A percentile compares a stretch with the other conserved stretches of the same genome.
These are phyloP conservation scores for Melanaphis sacchari DNA, from an alignment of 1,140 invertebrate genomes.

Conservation along the genomic window DNA sequence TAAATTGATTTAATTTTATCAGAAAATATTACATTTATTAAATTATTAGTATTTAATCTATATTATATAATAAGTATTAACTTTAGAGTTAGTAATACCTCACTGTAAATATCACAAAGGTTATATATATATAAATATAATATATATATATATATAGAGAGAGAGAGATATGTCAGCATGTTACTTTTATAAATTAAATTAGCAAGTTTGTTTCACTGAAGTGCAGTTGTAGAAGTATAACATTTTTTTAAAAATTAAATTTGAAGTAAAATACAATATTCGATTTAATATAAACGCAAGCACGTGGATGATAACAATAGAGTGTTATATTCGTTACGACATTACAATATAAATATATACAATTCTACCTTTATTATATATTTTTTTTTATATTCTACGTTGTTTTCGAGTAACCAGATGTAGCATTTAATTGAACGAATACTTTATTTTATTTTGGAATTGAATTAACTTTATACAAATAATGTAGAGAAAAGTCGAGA, in stretches of 20 bases:
- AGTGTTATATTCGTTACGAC: background rate
- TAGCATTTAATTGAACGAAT: background rate
- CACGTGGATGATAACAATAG: background rate
- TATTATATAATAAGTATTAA: no score
- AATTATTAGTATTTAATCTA: no score
- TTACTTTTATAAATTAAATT: background rate
- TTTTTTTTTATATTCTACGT: background rate
- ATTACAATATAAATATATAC: background rate
- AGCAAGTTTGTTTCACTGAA: background rate
- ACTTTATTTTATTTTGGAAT: background rate
- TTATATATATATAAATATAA: background rate
- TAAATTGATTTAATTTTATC: no score
- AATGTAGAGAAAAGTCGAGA: background rate
- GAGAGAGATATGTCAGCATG: background rate
- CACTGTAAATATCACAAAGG: no score
- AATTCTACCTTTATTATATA: background rate
- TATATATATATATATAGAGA: no score
- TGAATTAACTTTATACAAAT: background rate
- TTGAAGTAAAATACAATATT: background rate
- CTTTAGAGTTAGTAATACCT: no score
- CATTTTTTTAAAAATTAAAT: background rate
- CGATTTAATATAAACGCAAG: background rate
- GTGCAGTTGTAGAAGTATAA: background rate
- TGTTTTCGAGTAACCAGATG: background rate
- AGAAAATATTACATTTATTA: no score